Evolutionary conservation across 2,888 invertebrate genomes (phyloP), one percentile per base, ranked within the genome.

Genomic region (Aphidoletes aphidimyza): DNA sequence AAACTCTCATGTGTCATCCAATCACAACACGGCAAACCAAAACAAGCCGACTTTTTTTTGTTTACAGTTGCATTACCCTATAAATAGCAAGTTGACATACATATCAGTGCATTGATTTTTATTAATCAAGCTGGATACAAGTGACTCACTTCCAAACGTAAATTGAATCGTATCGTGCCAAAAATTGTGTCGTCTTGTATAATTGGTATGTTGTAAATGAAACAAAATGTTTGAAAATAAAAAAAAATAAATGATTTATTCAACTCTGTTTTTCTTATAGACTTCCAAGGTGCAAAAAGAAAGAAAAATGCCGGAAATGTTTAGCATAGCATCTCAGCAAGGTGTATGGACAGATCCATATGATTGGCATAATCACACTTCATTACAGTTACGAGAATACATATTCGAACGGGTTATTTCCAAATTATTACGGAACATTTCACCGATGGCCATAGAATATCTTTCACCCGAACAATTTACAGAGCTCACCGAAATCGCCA

Each of bases 41-140:
- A 54, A 54, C 54, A 54, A 54, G 54, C 54, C 26, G 54, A 54
- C 42, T 42, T 47, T n/a, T 22, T 54, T 54, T 54, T 54, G 54
- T 54, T 54, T 54, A 54, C 26, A 26, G 22, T 54, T 49, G 11
- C 11, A 9, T 11, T 42, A 42, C 42, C n/a, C n/a, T n/a, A n/a
- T n/a, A n/a, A n/a, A n/a, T n/a, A n/a, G n/a, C n/a, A n/a, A 14
- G 14, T 42, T 42, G 42, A 42, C 42, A 42, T 14, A 42, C 42
- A 42, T 42, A 42, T 42, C 42, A 42, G 42, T 42, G 42, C 42
- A 42, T 42, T 42, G 42, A 42, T 42, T 42, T 42, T 42, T 42
- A 42, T 9, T 14, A 42, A 9, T 14, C 6, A 42, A 42, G 6
- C 14, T 42, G 8, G 42, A 9, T 42, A 14, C 6, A 42, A 42